These are phyloP conservation scores for Chaetodon trifasciatus DNA, from an alignment of 2,797 vertebrate species.

Conservation along the genomic window DNA sequence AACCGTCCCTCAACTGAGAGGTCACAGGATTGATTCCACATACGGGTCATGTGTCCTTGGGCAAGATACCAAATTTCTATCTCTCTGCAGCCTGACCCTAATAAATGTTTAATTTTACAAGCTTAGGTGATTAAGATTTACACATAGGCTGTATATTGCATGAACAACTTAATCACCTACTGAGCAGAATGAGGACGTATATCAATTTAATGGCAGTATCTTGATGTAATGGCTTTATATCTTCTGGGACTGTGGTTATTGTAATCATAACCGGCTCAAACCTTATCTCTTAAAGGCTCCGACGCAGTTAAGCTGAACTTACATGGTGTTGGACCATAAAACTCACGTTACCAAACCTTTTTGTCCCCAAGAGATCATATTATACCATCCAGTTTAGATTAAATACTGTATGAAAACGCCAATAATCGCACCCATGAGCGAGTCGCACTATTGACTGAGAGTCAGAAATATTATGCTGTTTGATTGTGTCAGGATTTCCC, in stretches of 20 bases:
- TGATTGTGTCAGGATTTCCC: constrained; percentile 17
- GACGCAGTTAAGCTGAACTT: not conserved
- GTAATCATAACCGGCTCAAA: constrained; percentile 24
- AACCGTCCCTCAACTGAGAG: constrained; percentile 25
- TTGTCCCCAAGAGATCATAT: not conserved
- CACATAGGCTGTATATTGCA: constrained; percentile 32
- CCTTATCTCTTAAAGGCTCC: constrained; percentile 1
- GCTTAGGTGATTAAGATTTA: constrained; percentile 57
- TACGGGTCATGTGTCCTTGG: constrained; percentile 56
- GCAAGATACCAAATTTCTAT: constrained; percentile 53
- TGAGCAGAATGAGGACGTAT: constrained; percentile 32
- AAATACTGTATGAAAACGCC: not conserved
- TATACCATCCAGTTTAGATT: constrained; percentile 6
- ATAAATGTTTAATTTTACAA: constrained; percentile 73
- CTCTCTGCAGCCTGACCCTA: constrained; percentile 43
- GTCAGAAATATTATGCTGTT: constrained; percentile 24
- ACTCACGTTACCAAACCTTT: not conserved
- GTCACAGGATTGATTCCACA: constrained; percentile 54
- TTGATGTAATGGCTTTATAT: constrained; percentile 53
- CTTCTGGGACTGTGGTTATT: constrained; percentile 34
- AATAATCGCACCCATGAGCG: not conserved
- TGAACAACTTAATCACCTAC: constrained; percentile 42
- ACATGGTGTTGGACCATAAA: not conserved
- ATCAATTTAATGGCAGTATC: constrained; percentile 56
- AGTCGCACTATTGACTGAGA: constrained; percentile 1